Base-by-base conservation (phyloP, 1,140 invertebrate genomes). In the Dreissena polymorpha region DNA sequence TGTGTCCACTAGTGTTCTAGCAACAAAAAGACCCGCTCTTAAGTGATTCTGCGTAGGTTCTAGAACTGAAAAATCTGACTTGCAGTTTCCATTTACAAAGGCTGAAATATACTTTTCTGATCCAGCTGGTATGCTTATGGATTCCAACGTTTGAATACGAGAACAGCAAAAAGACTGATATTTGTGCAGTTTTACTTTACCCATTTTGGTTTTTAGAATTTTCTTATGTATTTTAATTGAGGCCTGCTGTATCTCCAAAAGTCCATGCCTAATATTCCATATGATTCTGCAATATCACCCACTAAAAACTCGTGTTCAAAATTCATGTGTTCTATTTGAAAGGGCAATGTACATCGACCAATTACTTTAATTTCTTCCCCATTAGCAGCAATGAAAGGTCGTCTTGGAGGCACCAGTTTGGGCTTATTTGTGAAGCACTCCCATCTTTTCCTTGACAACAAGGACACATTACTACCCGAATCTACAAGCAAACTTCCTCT, bases 301-400 rank as follows among this genome's bases (percentile, higher is more conserved):
- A 84, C 74, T 51, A 84, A 53, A 10, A 84, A 27, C 29, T 72
- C 57, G n/a, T 63, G 50, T 21, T 12, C 14, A 81, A 81, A 81
- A 29, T 12, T 14, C 51, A 18, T 10, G 7, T 73, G 21, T 12
- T 18, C 57, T 8, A 57, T 21, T 29, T 49, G 63, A 27, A 65
- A 25, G 29, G 27, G 23, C 23, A 16, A 65, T 18, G 10, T 73
- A 29, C 25, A 25, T 60, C 29, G n/a, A 14, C 70, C 25, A 13
- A 13, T 55, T 12, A 55, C 12, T 55, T 55, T 18, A 12, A 55
- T 55, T 18, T 55, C 12, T 12, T 55, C 53, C 18, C 39, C 53
- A 67, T 82, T 74, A 50, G n/a, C 55, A 39, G 57, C 25, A 64
- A 60, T 23, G 29, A 68, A 23, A 10, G n/a, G 29, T 6, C 18